Conservation (phyloP, 2,797 vertebrate genomes). For the Dromococcyx pavoninus region DNA sequence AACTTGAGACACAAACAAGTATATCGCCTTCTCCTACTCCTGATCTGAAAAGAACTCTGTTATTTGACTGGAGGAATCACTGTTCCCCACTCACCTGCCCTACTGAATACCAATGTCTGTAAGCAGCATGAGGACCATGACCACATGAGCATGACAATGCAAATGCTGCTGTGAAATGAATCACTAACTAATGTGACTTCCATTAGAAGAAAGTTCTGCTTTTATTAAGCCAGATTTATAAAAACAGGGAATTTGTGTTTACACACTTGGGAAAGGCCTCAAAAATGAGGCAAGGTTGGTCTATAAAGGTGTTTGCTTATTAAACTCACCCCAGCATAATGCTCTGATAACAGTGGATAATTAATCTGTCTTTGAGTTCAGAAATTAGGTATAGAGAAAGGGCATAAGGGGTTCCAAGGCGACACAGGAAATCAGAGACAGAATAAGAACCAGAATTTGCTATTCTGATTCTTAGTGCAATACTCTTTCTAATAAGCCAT, state of each 20-base stretch:
- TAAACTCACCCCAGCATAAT: neutral
- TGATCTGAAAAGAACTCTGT: neutral
- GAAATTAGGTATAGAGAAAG: neutral
- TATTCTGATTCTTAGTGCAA: neutral
- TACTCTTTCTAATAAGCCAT: neutral
- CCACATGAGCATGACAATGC: rapidly evolving
- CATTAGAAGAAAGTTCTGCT: neutral
- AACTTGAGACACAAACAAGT: neutral
- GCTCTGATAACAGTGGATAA: neutral
- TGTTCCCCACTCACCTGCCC: neutral
- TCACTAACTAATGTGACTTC: neutral
- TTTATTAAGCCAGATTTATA: neutral
- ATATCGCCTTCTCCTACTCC: neutral
- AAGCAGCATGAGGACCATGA: neutral
- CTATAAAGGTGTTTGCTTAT: neutral
- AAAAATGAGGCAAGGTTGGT: neutral
- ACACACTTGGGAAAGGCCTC: neutral
- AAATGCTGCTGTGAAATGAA: neutral
- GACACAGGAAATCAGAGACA: neutral
- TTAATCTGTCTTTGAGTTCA: neutral
- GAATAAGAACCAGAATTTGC: neutral
- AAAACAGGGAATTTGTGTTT: neutral
- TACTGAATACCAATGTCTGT: neutral
- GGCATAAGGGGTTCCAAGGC: neutral
- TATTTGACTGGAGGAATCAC: neutral